phyloP scores from a whole-genome alignment of 2,797 vertebrate genomes.

The Scyliorhinus canicula region DNA sequence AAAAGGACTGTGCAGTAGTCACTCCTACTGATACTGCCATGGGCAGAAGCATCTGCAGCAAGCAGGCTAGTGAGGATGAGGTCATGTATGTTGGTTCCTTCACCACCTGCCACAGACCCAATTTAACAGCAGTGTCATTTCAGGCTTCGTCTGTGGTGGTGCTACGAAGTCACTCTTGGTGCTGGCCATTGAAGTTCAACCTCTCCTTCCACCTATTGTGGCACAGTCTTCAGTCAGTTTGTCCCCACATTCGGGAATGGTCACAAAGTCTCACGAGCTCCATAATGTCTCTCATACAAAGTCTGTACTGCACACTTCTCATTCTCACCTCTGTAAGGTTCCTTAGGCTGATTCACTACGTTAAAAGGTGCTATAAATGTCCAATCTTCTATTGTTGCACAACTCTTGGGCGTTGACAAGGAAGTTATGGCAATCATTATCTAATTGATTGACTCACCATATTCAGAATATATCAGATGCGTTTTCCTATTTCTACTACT shows the following conservation, averaged over 20 bases:
- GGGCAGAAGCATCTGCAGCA: too few species aligned
- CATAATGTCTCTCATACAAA: background rate
- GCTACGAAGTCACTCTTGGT: too few species aligned
- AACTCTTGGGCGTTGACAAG: background rate
- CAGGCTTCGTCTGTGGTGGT: too few species aligned
- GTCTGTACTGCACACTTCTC: background rate
- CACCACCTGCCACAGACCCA: too few species aligned
- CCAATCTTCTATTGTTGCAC: background rate
- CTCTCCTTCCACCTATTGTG: background rate
- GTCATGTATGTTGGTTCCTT: too few species aligned
- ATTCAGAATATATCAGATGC: too few species aligned
- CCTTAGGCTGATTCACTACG: background rate
- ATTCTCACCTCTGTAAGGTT: background rate
- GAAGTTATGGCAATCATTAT: background rate
- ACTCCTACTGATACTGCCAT: too few species aligned
- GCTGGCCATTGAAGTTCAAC: background rate
- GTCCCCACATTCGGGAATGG: too few species aligned
- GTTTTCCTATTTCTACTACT: background rate
- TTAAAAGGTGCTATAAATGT: background rate
- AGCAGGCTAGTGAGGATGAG: too few species aligned
- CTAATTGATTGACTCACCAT: background rate
- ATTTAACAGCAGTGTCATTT: too few species aligned
- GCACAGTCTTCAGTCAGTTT: background rate
- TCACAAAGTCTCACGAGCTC: background rate
- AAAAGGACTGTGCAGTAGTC: too few species aligned